Percentiles rank a stretch among this genome's conserved stretches.
These are phyloP conservation scores for Pseudorhiza aurosa DNA, from an alignment of 30 jellyfish, hydroid and myxozoan species.

Conservation along the genomic window DNA sequence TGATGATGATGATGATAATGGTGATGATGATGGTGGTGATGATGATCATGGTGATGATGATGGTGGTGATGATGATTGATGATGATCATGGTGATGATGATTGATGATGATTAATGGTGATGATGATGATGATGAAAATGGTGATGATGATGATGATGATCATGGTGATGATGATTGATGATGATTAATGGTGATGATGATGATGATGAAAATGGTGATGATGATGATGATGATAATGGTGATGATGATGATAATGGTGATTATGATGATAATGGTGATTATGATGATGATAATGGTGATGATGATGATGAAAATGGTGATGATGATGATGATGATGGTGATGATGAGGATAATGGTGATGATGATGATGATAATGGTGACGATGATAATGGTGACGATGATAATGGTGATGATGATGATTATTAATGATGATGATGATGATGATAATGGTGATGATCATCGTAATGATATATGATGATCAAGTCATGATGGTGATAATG, in stretches of 20 bases:
- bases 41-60: background rate
- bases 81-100: background rate
- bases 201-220: background rate
- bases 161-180: background rate
- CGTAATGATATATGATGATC: background rate
- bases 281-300: no score
- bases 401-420: background rate
- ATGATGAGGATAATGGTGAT: background rate
- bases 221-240: background rate
- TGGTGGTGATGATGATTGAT: background rate
- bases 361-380: background rate
- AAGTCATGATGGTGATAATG: background rate
- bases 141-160: background rate
- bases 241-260: no score
- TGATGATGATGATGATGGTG: no score
- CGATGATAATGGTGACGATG: background rate
- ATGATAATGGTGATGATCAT: no score
- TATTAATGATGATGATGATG: background rate
- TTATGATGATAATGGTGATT: no score
- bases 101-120: background rate
- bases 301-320: background rate
- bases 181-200: background rate
- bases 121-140: background rate
- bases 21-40: background rate
- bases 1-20: background rate